Evolutionary conservation across 2,888 invertebrate genomes (phyloP).

Genomic region (Melitaea athalia): DNA sequence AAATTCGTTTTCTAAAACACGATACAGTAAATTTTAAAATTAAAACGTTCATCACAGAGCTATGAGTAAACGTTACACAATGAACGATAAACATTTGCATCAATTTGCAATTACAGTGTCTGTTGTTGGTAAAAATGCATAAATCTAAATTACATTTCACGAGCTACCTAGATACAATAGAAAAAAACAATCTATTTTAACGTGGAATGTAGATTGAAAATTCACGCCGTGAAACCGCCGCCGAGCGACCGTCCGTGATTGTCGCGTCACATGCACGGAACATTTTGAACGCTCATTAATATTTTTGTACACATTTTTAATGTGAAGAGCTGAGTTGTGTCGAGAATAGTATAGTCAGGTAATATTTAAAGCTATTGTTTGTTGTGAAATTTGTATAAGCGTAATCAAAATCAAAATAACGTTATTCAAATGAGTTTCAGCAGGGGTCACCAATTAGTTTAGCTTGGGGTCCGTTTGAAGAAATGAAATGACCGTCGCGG

Average conservation of each 20-base stretch:
- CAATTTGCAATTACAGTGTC: background rate
- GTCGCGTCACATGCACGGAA: slow-evolving; percentile 17
- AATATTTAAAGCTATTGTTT: no score
- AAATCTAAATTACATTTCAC: slow-evolving; percentile 16
- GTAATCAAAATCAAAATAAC: no score
- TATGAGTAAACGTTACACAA: background rate
- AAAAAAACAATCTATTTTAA: slow-evolving; percentile 25
- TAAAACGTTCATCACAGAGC: no score
- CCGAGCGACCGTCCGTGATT: slow-evolving; percentile 20
- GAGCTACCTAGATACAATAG: slow-evolving; percentile 7
- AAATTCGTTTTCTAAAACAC: no score
- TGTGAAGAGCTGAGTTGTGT: background rate
- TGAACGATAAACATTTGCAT: background rate
- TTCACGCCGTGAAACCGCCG: slow-evolving; percentile 19
- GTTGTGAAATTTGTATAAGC: no score
- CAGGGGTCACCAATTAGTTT: no score
- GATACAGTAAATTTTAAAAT: no score
- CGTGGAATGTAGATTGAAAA: slow-evolving; percentile 33
- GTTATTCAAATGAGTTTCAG: no score
- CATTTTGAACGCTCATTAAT: slow-evolving; percentile 19
- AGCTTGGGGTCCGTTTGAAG: no score
- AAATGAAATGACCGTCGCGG: no score
- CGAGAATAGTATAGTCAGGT: no score
- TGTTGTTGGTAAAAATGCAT: background rate
- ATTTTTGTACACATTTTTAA: slow-evolving; percentile 14